Evolutionary conservation across 2,888 invertebrate genomes (phyloP).

Genomic region (Augochlorella aurata): DNA sequence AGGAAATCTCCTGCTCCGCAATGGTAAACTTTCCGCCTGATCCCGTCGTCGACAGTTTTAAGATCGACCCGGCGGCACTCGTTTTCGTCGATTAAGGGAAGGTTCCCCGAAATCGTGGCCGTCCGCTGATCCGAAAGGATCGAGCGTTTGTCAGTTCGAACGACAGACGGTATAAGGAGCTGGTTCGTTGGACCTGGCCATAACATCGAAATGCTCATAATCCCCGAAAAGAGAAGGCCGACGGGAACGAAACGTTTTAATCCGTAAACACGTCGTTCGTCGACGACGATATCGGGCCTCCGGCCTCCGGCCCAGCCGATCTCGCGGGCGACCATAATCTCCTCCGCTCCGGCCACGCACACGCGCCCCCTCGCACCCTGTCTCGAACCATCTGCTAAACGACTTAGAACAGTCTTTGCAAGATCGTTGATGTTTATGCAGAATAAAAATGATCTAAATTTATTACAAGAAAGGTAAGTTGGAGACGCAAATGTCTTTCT

Average conservation of each 20-base stretch:
- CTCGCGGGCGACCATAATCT: constrained; percentile 50
- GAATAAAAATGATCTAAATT: no score
- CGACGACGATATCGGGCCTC: constrained; percentile 26
- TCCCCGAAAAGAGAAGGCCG: constrained; percentile 69
- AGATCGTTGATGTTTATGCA: no score
- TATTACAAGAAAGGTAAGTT: no score
- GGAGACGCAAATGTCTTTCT: no score
- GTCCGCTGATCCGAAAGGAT: constrained; percentile 61
- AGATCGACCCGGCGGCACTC: constrained; percentile 11
- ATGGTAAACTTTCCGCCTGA: neutral
- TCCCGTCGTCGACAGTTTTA: constrained; percentile 43
- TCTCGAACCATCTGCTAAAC: neutral
- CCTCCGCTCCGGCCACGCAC: constrained; percentile 44
- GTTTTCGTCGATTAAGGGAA: constrained; percentile 31
- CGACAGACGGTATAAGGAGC: constrained; percentile 57
- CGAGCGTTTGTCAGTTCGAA: constrained; percentile 64
- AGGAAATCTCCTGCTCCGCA: neutral
- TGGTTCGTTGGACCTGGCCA: constrained; percentile 40
- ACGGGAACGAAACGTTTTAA: constrained; percentile 71
- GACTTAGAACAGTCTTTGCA: constrained; percentile 31
- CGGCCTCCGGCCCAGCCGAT: constrained; percentile 10
- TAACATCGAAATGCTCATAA: constrained; percentile 70
- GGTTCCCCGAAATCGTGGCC: constrained; percentile 42
- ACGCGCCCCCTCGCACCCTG: constrained; percentile 38
- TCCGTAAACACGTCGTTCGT: constrained; percentile 75